Percentiles rank a stretch among this genome's conserved stretches.
phyloP scores from a whole-genome alignment of 2,888 invertebrate genomes.

The Entomobrya multifasciata region DNA sequence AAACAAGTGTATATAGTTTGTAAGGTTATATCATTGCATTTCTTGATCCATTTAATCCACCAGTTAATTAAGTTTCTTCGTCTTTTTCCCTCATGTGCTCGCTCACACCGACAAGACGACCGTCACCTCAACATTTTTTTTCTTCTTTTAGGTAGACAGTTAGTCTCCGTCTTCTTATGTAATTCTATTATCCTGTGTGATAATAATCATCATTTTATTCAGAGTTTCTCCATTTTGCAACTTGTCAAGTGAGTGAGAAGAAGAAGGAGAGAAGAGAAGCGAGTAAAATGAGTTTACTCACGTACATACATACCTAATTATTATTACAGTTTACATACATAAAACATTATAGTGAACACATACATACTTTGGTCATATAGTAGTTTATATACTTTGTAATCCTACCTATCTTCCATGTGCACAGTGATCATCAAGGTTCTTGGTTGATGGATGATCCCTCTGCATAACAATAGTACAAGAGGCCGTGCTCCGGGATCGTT shows the following conservation, averaged over 20 bases:
- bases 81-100: not conserved
- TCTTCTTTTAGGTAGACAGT: no score
- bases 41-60: constrained; percentile 44
- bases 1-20: not conserved
- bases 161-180: not conserved
- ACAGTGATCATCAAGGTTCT: constrained; percentile 5
- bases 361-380: no score
- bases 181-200: constrained; percentile 43
- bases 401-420: no score
- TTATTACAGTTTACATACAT: not conserved
- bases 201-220: not conserved
- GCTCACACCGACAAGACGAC: no score
- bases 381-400: not conserved
- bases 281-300: not conserved
- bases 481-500: constrained; percentile 66
- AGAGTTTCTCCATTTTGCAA: not conserved
- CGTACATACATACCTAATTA: not conserved
- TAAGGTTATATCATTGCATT: constrained; percentile 30
- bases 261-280: not conserved
- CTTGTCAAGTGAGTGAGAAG: not conserved
- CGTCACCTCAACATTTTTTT: constrained; percentile 52
- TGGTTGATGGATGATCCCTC: constrained; percentile 65
- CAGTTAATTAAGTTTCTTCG: constrained; percentile 60
- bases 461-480: constrained; percentile 60
- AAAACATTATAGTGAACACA: no score